These are phyloP conservation scores for Leptoteleia sp. DNA, from an alignment of 1,140 invertebrate genomes.

Conservation along the genomic window DNA sequence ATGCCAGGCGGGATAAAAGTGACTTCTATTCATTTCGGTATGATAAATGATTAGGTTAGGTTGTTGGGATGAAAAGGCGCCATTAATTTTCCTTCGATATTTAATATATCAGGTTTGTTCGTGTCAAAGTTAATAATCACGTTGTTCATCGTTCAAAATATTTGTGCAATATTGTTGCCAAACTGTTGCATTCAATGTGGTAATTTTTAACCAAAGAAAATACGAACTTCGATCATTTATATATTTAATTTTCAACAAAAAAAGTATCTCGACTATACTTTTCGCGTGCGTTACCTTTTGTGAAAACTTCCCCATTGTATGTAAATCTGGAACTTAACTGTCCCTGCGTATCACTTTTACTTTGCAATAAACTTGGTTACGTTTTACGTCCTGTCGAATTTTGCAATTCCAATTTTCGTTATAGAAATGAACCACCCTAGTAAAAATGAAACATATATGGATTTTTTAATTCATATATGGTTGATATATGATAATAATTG, in stretches of 20 bases:
- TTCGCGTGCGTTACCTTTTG: background rate
- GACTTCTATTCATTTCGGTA: conserved; percentile 12
- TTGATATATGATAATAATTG: too few species aligned
- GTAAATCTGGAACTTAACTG: conserved; percentile 25
- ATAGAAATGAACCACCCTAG: conserved; percentile 8
- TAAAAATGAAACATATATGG: too few species aligned
- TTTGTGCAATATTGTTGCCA: too few species aligned
- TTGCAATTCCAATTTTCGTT: conserved; percentile 24
- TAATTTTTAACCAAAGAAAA: too few species aligned
- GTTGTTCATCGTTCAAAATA: too few species aligned
- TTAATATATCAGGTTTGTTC: background rate
- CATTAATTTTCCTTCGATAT: background rate
- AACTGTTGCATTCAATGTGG: too few species aligned
- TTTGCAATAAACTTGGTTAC: conserved; percentile 26
- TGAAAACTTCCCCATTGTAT: conserved; percentile 7
- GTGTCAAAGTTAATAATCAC: too few species aligned
- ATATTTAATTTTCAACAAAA: background rate
- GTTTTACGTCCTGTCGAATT: conserved; percentile 19
- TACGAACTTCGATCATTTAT: background rate
- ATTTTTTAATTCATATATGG: too few species aligned
- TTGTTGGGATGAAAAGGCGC: background rate
- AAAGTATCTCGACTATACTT: conserved; percentile 16
- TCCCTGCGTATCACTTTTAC: conserved; percentile 14
- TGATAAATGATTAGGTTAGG: conserved; percentile 12
- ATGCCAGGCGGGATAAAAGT: conserved; percentile 6